Base-by-base conservation (phyloP, 2,797 vertebrate species). In the Enteromius argenteus region DNA sequence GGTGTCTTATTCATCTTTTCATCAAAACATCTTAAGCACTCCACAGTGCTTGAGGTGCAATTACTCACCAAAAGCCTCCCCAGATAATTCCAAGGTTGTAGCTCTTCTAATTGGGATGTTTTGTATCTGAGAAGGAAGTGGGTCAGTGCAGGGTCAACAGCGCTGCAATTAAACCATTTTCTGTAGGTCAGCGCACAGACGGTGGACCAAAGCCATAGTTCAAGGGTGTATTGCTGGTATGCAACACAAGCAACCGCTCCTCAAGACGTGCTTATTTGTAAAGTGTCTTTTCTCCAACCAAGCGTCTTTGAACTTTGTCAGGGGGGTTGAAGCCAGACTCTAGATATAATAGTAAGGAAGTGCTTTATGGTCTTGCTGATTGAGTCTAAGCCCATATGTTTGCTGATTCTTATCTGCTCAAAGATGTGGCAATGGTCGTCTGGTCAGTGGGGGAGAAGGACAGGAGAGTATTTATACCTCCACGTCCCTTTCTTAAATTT, bases 91-190 rank as follows among this genome's bases (percentile, higher is more conserved):
- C 73, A 58, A 66, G 67, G 23, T 49, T 80, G 49, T 23, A 83
- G 80, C 44, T 81, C 58, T 44, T 75, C 69, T 90, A 85, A 87
- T 87, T 86, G 66, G 82, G 62, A 83, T 60, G 46, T 84, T 83
- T 87, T 86, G 81, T 80, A 73, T 56, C 74, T 76, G n/a, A 74
- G 75, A 66, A 76, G 62, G 69, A 83, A 67, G 60, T 13, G 66
- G 87, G 86, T 87, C 86, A 87, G 23, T 19, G 39, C 23, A 60
- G 68, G 88, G 84, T 89, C 84, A 90, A 87, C 71, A 62, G 83
- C 75, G 49, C 80, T 78, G 76, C 84, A 84, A 86, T 90, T 87
- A 87, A 88, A 79, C 30, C 42, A 23, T 84, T 80, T 78, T 82
- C 62, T 79, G 21, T 23, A 71, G 79, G 69, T 30, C 62, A 71